These are phyloP conservation scores for Peromyscus maniculatus DNA, from an alignment of 2,113 vertebrate genomes.

Conservation along the genomic window DNA sequence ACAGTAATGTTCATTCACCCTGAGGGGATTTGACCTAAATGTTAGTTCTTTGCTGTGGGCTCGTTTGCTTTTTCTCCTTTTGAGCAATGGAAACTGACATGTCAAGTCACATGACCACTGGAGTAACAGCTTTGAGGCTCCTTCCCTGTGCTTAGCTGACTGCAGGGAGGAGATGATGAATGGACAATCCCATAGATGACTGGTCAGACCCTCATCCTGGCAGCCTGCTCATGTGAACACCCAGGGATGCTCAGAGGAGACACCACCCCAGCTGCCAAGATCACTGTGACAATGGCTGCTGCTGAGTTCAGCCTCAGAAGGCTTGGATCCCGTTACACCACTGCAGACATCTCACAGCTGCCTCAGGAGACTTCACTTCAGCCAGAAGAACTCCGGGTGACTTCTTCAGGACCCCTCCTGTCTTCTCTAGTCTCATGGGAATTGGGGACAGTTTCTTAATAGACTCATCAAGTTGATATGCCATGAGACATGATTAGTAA, in stretches of 20 bases:
- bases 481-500: too few relatives aligned
- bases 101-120: too few relatives aligned
- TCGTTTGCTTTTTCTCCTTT: background rate
- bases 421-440: rapidly evolving
- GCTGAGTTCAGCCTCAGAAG: background rate
- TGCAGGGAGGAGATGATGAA: rapidly evolving
- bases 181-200: rapidly evolving
- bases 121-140: rapidly evolving
- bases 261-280: rapidly evolving
- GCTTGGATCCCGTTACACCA: background rate
- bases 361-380: background rate
- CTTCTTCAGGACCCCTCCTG: background rate
- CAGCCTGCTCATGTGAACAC: background rate
- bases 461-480: too few relatives aligned
- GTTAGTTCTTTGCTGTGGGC: too few relatives aligned
- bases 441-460: background rate
- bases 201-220: background rate
- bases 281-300: background rate
- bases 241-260: background rate
- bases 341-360: background rate
- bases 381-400: background rate
- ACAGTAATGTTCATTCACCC: too few relatives aligned
- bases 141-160: background rate
- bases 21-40: background rate
- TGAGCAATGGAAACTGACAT: background rate